These are phyloP conservation scores for Nipponacmea schrenckii DNA, from an alignment of 2,888 invertebrate genomes.

Conservation along the genomic window DNA sequence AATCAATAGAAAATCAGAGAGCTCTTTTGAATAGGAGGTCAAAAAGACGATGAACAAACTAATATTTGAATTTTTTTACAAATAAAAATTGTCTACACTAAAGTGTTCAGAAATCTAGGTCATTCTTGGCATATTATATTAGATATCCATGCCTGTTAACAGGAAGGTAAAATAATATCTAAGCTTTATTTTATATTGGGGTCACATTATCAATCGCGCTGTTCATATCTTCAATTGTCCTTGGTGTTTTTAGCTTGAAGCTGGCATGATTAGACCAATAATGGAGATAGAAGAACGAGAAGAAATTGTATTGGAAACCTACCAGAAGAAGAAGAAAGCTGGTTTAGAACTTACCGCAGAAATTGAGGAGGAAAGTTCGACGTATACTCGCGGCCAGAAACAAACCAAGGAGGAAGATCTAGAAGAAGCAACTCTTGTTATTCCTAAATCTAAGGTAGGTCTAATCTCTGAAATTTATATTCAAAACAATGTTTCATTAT, in stretches of 20 bases:
- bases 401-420: slow-evolving; percentile 38
- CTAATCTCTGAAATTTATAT: neutral
- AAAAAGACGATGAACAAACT: too few species aligned
- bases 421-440: slow-evolving; percentile 38
- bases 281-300: slow-evolving; percentile 39
- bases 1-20: neutral
- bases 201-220: too few species aligned
- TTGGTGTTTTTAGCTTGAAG: slow-evolving; percentile 32
- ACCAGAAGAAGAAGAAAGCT: slow-evolving; percentile 36
- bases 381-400: slow-evolving; percentile 45
- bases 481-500: too few species aligned
- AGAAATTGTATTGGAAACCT: slow-evolving; percentile 35
- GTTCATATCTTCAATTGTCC: too few species aligned
- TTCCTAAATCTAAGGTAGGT: slow-evolving; percentile 45
- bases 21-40: too few species aligned
- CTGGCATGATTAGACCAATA: slow-evolving; percentile 21
- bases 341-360: slow-evolving; percentile 40
- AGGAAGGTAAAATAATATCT: too few species aligned
- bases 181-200: too few species aligned
- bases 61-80: too few species aligned
- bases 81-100: too few species aligned
- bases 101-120: too few species aligned
- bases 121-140: too few species aligned
- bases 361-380: slow-evolving; percentile 47
- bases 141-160: too few species aligned